Evolutionary conservation across 37 sponge, comb jelly and placozoan genomes (phyloP).

Genomic region (Oscarella lobularis): DNA sequence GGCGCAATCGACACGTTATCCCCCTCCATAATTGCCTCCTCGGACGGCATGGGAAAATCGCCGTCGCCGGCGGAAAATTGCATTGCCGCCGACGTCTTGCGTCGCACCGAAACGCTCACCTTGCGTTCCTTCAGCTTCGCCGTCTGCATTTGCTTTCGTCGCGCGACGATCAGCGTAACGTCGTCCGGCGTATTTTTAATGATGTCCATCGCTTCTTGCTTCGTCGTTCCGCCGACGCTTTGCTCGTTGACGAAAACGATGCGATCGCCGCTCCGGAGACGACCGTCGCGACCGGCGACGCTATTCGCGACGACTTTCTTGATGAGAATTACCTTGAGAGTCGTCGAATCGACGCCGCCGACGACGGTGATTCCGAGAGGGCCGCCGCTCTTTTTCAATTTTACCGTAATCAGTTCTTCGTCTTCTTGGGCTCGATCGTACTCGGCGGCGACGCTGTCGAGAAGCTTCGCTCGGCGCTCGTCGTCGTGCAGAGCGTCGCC

Average conservation of each 20-base stretch:
- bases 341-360: background rate
- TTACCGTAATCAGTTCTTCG: background rate
- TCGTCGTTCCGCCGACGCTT: constrained; percentile 22
- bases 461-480: background rate
- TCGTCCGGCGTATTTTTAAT: constrained; percentile 33
- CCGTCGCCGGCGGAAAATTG: background rate
- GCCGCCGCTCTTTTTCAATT: background rate
- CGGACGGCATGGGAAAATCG: background rate
- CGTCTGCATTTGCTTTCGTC: constrained; percentile 7
- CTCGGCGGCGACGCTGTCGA: background rate
- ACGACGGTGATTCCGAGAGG: background rate
- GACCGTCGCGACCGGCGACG: constrained; percentile 27
- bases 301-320: constrained; percentile 34
- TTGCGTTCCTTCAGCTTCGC: background rate
- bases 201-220: constrained; percentile 18
- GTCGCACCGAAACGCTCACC: background rate
- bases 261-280: constrained; percentile 35
- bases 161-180: constrained; percentile 28
- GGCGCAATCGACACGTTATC: background rate
- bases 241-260: constrained; percentile 48
- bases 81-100: background rate
- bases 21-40: background rate
- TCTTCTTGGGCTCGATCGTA: background rate
- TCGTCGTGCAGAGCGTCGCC: background rate
- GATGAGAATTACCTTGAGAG: constrained; percentile 18